Base-by-base conservation (phyloP, 2,113 vertebrate genomes). In the Fregata magnificens region DNA sequence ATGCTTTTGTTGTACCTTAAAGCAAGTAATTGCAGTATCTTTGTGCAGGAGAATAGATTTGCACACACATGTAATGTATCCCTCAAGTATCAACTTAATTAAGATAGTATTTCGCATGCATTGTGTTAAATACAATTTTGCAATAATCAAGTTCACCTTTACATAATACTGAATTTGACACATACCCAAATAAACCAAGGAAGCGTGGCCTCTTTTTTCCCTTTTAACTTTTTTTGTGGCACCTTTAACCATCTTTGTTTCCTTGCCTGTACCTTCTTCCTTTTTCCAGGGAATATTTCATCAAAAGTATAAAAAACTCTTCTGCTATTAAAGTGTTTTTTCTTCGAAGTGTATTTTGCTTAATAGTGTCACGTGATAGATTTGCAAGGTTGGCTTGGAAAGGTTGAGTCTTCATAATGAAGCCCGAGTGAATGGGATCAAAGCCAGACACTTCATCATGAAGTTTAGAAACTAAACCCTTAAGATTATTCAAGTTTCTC, bases 281-380 rank as follows among this genome's bases (percentile, higher is more conserved):
- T 53, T 85, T 81, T 74, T 55, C 17, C 34, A 40, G 63, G 21
- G 25, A 63, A 5, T 61, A 17, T 53, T 88, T 95, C 6, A 45
- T 83, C 49, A 62, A 42, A 66, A 45, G 13, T 83, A 42, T 45
- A 55, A 84, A 62, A 62, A 80, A 40, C 20, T 78, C 40, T 45
- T 61, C 19, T 78, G 9, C 31, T 83, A 0, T 26, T 67, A 26
- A 71, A 56, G 19, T 66, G 6, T 59, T 69, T 20, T 20, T 86
- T 55, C 26, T 77, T 59, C 3, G 22, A 52, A 56, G 21, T 65
- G 16, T 6, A 3, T 94, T 90, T 80, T 85, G 15, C 49, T 62
- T 70, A 2, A 70, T 28, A 31, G 61, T 90, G 36, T 76, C 49
- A 55, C 0, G 0, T 47, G 34, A 44, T 36, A 15, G n/a, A 16